These are phyloP conservation scores for Myripristis jacobus DNA, from an alignment of 2,797 vertebrate genomes.

Conservation along the genomic window DNA sequence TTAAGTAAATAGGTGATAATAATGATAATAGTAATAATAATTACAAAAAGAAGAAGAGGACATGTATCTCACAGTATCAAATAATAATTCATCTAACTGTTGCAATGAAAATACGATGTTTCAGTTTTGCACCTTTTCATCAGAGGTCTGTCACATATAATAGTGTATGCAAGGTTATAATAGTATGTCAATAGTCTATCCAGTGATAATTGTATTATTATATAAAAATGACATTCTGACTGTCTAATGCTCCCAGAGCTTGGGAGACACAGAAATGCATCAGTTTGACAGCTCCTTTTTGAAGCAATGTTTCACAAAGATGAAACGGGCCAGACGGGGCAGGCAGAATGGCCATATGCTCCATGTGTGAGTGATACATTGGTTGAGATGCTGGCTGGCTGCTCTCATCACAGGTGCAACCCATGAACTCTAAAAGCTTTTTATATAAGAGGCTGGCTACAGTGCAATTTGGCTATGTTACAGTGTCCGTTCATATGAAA, in stretches of 20 bases:
- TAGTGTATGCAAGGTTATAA: slow-evolving; percentile 40
- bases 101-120: slow-evolving; percentile 40
- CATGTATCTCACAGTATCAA: slow-evolving; percentile 26
- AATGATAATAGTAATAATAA: slow-evolving; percentile 8
- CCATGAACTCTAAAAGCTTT: slow-evolving; percentile 45
- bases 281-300: slow-evolving; percentile 59
- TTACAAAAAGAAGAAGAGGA: background rate
- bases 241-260: slow-evolving; percentile 38
- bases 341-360: slow-evolving; percentile 42
- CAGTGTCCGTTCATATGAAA: background rate
- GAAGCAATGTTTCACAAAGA: slow-evolving; percentile 55
- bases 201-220: slow-evolving; percentile 56
- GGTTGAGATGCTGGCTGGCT: slow-evolving; percentile 36
- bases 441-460: slow-evolving; percentile 19
- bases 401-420: slow-evolving; percentile 57
- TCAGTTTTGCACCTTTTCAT: slow-evolving; percentile 51
- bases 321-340: slow-evolving; percentile 35
- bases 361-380: slow-evolving; percentile 29
- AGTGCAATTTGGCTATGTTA: background rate
- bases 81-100: slow-evolving; percentile 35
- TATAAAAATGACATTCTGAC: slow-evolving; percentile 43
- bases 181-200: slow-evolving; percentile 6
- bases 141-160: slow-evolving; percentile 35
- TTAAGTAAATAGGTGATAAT: background rate
- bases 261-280: slow-evolving; percentile 50